Conservation (phyloP, 2,888 invertebrate genomes). For the Drosophila austrosaltans region DNA sequence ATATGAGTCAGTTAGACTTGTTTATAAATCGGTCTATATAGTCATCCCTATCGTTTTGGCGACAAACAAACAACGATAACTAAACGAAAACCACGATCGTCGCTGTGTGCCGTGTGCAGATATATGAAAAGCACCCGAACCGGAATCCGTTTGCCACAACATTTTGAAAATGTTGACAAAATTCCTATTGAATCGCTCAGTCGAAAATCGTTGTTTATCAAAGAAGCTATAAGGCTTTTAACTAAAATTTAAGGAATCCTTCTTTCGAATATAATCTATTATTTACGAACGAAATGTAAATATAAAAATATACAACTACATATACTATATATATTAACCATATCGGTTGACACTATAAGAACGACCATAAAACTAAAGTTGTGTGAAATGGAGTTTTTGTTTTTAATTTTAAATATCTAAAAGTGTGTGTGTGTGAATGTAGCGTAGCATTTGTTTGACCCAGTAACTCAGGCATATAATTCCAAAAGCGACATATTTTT, state of each 20-base stretch:
- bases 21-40: constrained; percentile 50
- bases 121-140: constrained; percentile 47
- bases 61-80: constrained; percentile 48
- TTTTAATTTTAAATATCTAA: constrained; percentile 62
- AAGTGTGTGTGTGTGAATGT: constrained; percentile 50
- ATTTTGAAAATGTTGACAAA: constrained; percentile 58
- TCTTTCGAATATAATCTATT: constrained; percentile 63
- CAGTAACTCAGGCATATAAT: constrained; percentile 24
- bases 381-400: constrained; percentile 38
- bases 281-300: constrained; percentile 79
- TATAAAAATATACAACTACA: constrained; percentile 38
- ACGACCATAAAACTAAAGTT: constrained; percentile 28
- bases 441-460: constrained; percentile 47
- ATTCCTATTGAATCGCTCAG: constrained; percentile 67
- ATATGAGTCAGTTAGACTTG: constrained; percentile 48
- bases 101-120: constrained; percentile 72
- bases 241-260: constrained; percentile 66
- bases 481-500: constrained; percentile 9
- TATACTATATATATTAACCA: too few relatives aligned
- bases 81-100: constrained; percentile 45
- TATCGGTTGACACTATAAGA: constrained; percentile 59
- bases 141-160: constrained; percentile 45
- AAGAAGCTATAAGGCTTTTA: constrained; percentile 67
- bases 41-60: constrained; percentile 65
- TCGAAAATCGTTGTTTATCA: constrained; percentile 80